Conservation (phyloP, 2,888 invertebrate genomes). For the Mellilla xanthometata region DNA sequence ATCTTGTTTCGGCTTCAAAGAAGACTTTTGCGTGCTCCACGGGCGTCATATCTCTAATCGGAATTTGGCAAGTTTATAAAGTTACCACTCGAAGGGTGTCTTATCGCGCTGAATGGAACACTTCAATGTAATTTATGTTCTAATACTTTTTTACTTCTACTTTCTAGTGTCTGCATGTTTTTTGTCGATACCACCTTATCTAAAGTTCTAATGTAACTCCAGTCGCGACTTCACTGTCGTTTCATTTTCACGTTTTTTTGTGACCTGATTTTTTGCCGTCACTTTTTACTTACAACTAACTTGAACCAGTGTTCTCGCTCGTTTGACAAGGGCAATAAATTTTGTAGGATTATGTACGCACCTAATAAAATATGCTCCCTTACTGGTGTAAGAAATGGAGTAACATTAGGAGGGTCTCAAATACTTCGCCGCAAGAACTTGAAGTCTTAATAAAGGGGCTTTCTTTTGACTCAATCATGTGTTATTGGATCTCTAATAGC, state of each 20-base stretch:
- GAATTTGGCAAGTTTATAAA: constrained; percentile 52
- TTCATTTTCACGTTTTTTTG: constrained; percentile 42
- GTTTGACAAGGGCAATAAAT: constrained; percentile 41
- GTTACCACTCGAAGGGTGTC: constrained; percentile 51
- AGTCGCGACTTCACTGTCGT: constrained; percentile 28
- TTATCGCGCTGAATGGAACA: constrained; percentile 68
- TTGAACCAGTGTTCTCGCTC: constrained; percentile 22
- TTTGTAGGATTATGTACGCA: constrained; percentile 38
- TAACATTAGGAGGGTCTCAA: constrained; percentile 21
- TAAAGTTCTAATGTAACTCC: constrained; percentile 24
- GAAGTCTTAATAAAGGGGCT: constrained; percentile 18
- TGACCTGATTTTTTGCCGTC: constrained; percentile 36
- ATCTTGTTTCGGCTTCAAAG: constrained; percentile 27
- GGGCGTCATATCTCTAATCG: constrained; percentile 34
- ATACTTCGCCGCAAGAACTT: constrained; percentile 23
- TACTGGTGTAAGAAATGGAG: constrained; percentile 24
- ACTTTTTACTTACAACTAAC: constrained; percentile 30
- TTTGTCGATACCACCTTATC: constrained; percentile 46
- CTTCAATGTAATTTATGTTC: constrained; percentile 72
- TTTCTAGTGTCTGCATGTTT: constrained; percentile 43
- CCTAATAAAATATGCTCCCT: constrained; percentile 36
- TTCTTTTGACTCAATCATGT: constrained; percentile 15
- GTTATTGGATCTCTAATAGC: constrained; percentile 12
- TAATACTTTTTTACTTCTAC: constrained; percentile 42
- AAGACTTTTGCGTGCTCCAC: constrained; percentile 68